Base-by-base conservation (phyloP, 2,888 invertebrate species). In the Ennomos fuscantarius region DNA sequence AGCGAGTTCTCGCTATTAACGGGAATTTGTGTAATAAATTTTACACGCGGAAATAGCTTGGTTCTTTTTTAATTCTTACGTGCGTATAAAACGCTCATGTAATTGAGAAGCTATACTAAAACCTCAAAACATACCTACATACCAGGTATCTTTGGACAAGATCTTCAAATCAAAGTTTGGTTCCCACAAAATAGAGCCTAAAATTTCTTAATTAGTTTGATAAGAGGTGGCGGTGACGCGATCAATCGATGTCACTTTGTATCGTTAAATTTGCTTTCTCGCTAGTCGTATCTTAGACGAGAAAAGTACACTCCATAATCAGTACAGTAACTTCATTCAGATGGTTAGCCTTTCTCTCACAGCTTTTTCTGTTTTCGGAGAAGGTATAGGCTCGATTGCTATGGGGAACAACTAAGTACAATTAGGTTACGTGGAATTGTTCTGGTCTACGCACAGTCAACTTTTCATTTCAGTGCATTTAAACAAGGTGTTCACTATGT, bases 241-340 rank as follows among this genome's bases (percentile, higher is more conserved):
- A 88, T 88, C 84, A 83, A 87, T 87, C 84, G 86, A 74, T 77
- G 83, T 82, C 86, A 87, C 79, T 83, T 79, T 78, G 76, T 73
- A 75, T 65, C 75, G 86, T 87, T 87, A 88, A 24, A 81, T 70
- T 74, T 72, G 73, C 65, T 71, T 75, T 75, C 76, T 73, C 75
- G 67, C 65, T 63, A 52, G 64, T 63, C 70, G 33, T 43, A 15
- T 33, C 31, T 9, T 3, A 12, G 33, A n/a, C 12, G 9, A 32
- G 8, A 8, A 6, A 2, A 11, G 11, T 8, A 13, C 6, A 11
- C 2, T 12, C 0, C 24, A 33, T 32, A 8, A 11, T 2, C 32
- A 32, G 42, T 32, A 43, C 33, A 9, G 1, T 12, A 43, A 33
- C 33, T 43, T 33, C 33, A 12, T n/a, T 8, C 37, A 39, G 12